Conservation (phyloP, 2,888 invertebrate species). For the Luffia ferchaultella region DNA sequence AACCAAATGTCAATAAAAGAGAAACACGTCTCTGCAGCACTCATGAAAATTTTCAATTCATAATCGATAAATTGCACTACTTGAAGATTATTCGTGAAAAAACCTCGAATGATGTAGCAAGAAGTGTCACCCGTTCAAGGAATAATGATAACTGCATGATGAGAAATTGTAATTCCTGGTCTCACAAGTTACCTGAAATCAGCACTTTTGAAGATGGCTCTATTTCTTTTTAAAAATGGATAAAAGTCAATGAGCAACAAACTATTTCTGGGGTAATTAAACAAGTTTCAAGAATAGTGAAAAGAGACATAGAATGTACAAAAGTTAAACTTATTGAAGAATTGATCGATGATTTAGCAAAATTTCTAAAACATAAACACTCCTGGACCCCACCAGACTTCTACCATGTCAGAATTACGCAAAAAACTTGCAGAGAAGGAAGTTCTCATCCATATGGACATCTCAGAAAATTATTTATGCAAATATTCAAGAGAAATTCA, state of each 20-base stretch:
- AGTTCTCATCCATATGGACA: slow-evolving; percentile 2
- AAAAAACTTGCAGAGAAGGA: neutral
- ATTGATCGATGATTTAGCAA: neutral
- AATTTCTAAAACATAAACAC: neutral
- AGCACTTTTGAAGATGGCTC: no score
- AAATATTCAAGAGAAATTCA: slow-evolving; percentile 2
- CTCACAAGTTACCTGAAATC: no score
- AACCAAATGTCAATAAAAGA: slow-evolving; percentile 17
- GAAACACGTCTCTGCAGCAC: slow-evolving; percentile 19
- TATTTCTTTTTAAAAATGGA: no score
- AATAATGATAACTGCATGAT: no score
- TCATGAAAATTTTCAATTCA: slow-evolving; percentile 17
- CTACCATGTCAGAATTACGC: no score
- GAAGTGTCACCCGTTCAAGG: no score
- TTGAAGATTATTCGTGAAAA: no score
- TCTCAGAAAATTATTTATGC: slow-evolving; percentile 4
- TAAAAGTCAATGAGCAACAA: no score
- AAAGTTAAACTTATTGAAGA: slow-evolving; percentile 2
- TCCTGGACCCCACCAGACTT: neutral
- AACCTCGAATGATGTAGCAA: no score
- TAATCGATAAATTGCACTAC: no score
- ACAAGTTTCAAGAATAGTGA: neutral
- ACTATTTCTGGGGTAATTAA: no score
- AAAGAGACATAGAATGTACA: neutral
- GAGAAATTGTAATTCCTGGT: no score